These are phyloP conservation scores for Pleuronectes platessa DNA, from an alignment of 2,113 vertebrate genomes.

Conservation along the genomic window DNA sequence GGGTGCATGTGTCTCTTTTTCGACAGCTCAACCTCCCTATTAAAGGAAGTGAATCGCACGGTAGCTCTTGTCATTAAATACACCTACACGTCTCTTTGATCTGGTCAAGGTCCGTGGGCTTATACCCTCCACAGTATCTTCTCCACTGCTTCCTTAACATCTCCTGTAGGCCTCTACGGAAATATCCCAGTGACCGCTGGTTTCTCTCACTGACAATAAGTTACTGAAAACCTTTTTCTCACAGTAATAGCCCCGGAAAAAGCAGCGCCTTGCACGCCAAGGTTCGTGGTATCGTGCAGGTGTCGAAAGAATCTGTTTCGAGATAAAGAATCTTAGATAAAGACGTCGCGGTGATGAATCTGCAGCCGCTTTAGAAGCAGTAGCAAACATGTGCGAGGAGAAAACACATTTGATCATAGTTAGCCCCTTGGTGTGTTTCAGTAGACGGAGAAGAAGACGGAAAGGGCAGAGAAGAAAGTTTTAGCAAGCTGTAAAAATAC, in stretches of 20 bases:
- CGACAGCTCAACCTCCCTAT: constrained; percentile 56
- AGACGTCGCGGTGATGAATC: constrained; percentile 57
- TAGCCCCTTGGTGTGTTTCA: constrained; percentile 32
- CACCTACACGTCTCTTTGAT: constrained; percentile 66
- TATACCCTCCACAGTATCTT: constrained; percentile 7
- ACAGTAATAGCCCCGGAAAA: constrained; percentile 44
- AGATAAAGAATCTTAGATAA: constrained; percentile 47
- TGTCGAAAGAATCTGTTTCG: constrained; percentile 52
- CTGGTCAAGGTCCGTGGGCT: constrained; percentile 56
- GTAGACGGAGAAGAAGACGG: constrained; percentile 5
- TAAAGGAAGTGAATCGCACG: constrained; percentile 39
- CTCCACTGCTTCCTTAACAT: constrained; percentile 30
- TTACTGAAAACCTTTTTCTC: constrained; percentile 68
- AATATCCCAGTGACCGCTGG: constrained; percentile 49
- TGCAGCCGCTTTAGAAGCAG: constrained; percentile 4
- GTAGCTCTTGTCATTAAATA: too few species aligned
- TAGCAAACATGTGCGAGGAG: constrained; percentile 12
- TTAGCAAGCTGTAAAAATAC: constrained; percentile 29
- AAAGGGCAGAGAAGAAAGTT: constrained; percentile 44
- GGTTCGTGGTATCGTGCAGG: neutral
- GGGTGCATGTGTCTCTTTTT: constrained; percentile 43
- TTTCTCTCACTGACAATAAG: constrained; percentile 36
- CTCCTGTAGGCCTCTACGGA: constrained; percentile 27
- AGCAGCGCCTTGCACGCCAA: constrained; percentile 30
- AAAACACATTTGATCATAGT: constrained; percentile 42